Evolutionary conservation across 2,797 vertebrate genomes (phyloP), one percentile per base, ranked within the genome.

Genomic region (Synanceia verrucosa): DNA sequence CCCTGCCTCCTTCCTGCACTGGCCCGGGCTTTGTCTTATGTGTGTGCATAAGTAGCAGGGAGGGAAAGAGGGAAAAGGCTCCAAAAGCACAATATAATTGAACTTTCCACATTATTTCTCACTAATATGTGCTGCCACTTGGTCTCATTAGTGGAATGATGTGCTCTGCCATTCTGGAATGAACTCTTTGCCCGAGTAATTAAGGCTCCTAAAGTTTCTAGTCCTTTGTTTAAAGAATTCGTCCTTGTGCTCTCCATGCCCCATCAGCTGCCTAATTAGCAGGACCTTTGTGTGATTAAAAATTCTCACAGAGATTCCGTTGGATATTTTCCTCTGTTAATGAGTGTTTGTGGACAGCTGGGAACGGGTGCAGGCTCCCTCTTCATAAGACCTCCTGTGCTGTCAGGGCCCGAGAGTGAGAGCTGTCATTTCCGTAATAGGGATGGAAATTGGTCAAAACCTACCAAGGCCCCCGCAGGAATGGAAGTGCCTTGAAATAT

Each of bases 261-360:
- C 98, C 97, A 98, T 98, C 98, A 97, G 96, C 96, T 97, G 96
- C 97, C 97, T 99, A 99, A 99, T 99, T 99, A 99, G 97, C 97
- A 96, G 95, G 95, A 95, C 93, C 92, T 97, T 95, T 92, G 95
- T 94, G 90, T 96, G 98, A 99, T 99, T 98, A 99, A 97, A 97
- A 98, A 99, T 99, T 98, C 97, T 98, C 96, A 95, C 91, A 96
- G 97, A 98, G 97, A 97, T 98, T 97, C 96, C 94, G 94, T 96
- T 96, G 97, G 96, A 97, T 97, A 97, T 96, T 94, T 97, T 97
- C 97, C 96, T 96, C 93, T 97, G 96, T 96, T 98, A 99, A 99
- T 98, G 97, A 99, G 97, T 98, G 97, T 99, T 99, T 99, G 97
- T 96, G 97, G 98, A 98, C 98, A 99, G 97, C 97, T 98, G 97